A percentile compares a stretch with the other conserved stretches of the same genome.
Evolutionary conservation across 2,113 vertebrate species (phyloP).

Genomic region (Ochotona curzoniae): DNA sequence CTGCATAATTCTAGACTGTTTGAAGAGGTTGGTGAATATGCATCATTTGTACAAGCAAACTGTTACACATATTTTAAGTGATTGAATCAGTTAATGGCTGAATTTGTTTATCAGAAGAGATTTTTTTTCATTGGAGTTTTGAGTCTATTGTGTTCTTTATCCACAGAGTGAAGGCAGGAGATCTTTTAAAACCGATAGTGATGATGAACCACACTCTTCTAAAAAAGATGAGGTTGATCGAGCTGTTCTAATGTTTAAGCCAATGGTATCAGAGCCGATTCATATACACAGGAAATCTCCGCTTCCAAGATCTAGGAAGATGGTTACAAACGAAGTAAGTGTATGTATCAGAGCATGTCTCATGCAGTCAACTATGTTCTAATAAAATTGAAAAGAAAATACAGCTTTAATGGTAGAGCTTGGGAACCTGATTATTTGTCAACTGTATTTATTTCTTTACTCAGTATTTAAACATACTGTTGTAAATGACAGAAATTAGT

Average conservation of each 20-base stretch:
- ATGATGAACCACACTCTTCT: conserved; percentile 87
- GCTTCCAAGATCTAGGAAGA: conserved; percentile 91
- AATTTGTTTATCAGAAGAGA: conserved; percentile 46
- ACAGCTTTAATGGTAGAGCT: conserved; percentile 72
- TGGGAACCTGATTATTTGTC: conserved; percentile 43
- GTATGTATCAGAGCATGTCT: conserved; percentile 58
- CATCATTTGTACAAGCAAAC: conserved; percentile 42
- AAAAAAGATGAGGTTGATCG: conserved; percentile 92
- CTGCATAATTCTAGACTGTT: neutral
- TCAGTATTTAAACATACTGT: conserved; percentile 29
- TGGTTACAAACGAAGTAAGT: conserved; percentile 93
- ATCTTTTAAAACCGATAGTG: conserved; percentile 87
- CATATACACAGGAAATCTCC: conserved; percentile 94
- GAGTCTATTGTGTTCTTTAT: conserved; percentile 52
- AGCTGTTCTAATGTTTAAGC: conserved; percentile 90
- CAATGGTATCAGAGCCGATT: conserved; percentile 94
- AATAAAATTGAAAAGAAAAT: conserved; percentile 81
- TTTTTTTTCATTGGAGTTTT: conserved; percentile 26
- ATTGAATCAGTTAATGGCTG: neutral
- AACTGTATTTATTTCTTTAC: conserved; percentile 49
- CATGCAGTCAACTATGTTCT: conserved; percentile 61
- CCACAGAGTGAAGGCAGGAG: conserved; percentile 90
- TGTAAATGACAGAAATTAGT: neutral
- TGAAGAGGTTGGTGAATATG: neutral
- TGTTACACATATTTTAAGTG: neutral